Evolutionary conservation across 1,140 invertebrate species (phyloP), one percentile per base, ranked within the genome.

Genomic region (Pollicipes pollicipes): DNA sequence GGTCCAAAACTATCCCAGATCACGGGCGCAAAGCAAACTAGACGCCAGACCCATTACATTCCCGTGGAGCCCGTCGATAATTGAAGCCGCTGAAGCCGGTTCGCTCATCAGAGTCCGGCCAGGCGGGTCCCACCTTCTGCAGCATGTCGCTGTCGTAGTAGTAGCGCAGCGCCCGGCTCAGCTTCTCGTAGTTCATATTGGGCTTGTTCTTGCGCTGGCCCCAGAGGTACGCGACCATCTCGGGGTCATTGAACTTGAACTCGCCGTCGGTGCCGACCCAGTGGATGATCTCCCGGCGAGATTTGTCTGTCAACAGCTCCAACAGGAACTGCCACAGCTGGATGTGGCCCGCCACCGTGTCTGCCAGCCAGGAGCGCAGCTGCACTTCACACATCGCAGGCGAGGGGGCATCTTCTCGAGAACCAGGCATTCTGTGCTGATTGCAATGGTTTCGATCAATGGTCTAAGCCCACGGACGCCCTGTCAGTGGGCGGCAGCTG

Each of bases 141-240:
- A 87, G 84, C 72, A 87, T 87, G 73, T 85, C 83, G 75, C 87
- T 87, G 76, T 87, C 85, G 75, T 87, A 87, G 75, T 87, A 87
- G 76, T 94, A 94, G 27, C 93, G 82, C 24, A 95, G 81, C 0
- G 92, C 92, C 32, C 93, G 82, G 37, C 90, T 93, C 0, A 96
- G 80, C 80, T 96, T 95, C 79, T 95, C 92, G 73, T 95, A 97
- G 80, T 95, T 95, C 93, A 95, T 96, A 63, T 88, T 90, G 0
- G 89, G 89, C 77, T 95, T 95, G 79, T 94, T 91, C 78, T 21
- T 85, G 83, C 90, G 82, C 72, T 86, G 83, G 21, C 93, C 93
- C 93, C 93, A 97, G 30, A 95, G 81, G 37, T 87, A 84, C 0
- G 92, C 92, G 17, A 95, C 91, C 0, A 85, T 83, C 78, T 93